phyloP scores from a whole-genome alignment of 1,140 invertebrate genomes.

The Fopius arisanus region DNA sequence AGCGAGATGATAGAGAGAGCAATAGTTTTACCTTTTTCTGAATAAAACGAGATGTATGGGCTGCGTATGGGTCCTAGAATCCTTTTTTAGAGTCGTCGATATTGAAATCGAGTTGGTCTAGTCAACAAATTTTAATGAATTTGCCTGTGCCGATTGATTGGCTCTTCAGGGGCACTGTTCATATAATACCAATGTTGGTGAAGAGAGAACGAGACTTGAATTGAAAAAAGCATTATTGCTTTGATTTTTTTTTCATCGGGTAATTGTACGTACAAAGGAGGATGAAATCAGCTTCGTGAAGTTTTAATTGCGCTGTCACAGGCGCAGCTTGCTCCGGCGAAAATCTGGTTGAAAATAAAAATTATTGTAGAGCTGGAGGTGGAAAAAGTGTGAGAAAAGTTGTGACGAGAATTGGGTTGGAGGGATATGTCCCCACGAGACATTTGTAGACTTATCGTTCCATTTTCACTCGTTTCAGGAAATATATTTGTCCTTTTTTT shows the following conservation, averaged over 20 bases:
- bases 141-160: neutral
- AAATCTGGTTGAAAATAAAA: neutral
- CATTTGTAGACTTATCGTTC: slow-evolving; percentile 20
- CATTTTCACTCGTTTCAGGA: slow-evolving; percentile 6
- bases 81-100: neutral
- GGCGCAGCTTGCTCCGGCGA: neutral
- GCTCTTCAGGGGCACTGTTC: neutral
- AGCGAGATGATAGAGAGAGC: neutral
- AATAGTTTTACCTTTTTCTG: neutral
- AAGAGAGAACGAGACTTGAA: neutral
- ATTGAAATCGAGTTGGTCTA: neutral
- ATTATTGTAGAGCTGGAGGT: neutral
- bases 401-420: slow-evolving; percentile 13
- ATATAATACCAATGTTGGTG: neutral
- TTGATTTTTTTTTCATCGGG: neutral
- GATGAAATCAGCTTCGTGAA: slow-evolving; percentile 17
- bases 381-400: slow-evolving; percentile 13
- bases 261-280: slow-evolving; percentile 18
- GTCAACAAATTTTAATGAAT: neutral
- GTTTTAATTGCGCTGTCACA: slow-evolving; percentile 29
- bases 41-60: neutral
- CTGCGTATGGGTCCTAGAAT: neutral
- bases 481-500: neutral
- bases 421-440: neutral
- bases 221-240: neutral